Percentiles rank a stretch among this genome's conserved stretches.
phyloP scores from a whole-genome alignment of 2,888 invertebrate genomes.

The Cephus sareptanus region DNA sequence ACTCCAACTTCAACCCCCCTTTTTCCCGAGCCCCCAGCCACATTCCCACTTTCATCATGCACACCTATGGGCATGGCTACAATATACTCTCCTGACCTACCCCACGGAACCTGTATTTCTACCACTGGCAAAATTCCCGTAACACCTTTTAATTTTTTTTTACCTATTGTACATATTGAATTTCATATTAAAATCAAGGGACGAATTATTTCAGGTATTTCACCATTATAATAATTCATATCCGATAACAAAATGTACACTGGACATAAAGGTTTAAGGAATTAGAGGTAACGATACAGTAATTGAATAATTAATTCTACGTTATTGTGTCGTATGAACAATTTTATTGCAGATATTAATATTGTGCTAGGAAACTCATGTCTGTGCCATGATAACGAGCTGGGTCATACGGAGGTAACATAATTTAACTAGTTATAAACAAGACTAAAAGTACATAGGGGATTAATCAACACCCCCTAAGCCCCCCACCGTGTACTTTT shows the following conservation, averaged over 20 bases:
- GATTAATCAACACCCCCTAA: neutral
- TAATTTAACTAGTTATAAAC: neutral
- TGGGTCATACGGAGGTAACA: neutral
- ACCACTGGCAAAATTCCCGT: neutral
- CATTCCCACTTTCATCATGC: conserved; percentile 16
- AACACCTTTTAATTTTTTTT: neutral
- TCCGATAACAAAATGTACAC: no score
- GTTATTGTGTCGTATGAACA: neutral
- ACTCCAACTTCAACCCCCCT: conserved; percentile 34
- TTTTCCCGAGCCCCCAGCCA: conserved; percentile 33
- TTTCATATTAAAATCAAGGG: neutral
- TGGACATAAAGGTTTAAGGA: neutral
- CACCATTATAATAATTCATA: no score
- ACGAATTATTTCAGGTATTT: neutral
- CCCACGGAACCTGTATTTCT: conserved; percentile 4
- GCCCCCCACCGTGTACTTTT: neutral
- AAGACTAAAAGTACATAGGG: neutral
- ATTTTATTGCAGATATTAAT: neutral
- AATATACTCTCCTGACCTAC: neutral
- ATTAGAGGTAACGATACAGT: neutral
- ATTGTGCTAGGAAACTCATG: conserved; percentile 3
- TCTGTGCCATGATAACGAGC: conserved; percentile 6
- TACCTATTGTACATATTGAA: neutral
- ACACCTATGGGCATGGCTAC: neutral
- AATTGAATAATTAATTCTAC: neutral